Percentiles rank a stretch among this genome's conserved stretches.
Conservation (phyloP, 2,888 invertebrate genomes). For the Cyaniris semiargus region DNA sequence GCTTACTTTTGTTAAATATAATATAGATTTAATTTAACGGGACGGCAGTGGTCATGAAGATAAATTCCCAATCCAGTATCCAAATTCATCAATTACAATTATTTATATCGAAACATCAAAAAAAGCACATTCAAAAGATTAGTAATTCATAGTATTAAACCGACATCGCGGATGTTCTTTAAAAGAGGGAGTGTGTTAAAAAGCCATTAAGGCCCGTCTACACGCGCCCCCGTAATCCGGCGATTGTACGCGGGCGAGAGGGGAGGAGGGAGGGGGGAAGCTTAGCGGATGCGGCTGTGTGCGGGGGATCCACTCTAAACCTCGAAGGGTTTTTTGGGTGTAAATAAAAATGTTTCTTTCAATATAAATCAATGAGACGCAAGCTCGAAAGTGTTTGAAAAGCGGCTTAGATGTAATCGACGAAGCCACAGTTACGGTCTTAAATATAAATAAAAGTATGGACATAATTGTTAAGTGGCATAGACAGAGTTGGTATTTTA, state of each 20-base stretch:
- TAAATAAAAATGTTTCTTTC: conserved; percentile 5
- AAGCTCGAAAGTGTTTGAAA: not conserved
- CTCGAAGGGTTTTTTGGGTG: conserved; percentile 2
- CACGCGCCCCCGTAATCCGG: not conserved
- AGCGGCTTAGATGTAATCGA: not conserved
- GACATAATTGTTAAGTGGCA: too few species aligned
- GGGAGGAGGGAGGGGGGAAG: not conserved
- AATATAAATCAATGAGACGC: conserved; percentile 3
- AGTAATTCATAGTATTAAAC: not conserved
- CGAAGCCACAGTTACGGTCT: not conserved
- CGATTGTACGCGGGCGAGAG: not conserved
- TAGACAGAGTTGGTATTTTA: too few species aligned
- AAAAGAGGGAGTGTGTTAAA: conserved; percentile 13
- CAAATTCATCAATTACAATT: too few species aligned
- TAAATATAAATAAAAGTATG: not conserved
- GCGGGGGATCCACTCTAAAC: not conserved
- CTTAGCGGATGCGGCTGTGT: not conserved
- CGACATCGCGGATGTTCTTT: not conserved
- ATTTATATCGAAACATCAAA: not conserved
- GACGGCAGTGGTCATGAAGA: too few species aligned
- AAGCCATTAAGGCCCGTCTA: conserved; percentile 5
- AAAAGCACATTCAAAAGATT: not conserved
- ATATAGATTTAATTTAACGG: too few species aligned
- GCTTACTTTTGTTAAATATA: too few species aligned
- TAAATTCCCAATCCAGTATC: too few species aligned